Evolutionary conservation across 2,888 invertebrate species (phyloP), one percentile per base, ranked within the genome.

Genomic region (Agrotis ipsilon): DNA sequence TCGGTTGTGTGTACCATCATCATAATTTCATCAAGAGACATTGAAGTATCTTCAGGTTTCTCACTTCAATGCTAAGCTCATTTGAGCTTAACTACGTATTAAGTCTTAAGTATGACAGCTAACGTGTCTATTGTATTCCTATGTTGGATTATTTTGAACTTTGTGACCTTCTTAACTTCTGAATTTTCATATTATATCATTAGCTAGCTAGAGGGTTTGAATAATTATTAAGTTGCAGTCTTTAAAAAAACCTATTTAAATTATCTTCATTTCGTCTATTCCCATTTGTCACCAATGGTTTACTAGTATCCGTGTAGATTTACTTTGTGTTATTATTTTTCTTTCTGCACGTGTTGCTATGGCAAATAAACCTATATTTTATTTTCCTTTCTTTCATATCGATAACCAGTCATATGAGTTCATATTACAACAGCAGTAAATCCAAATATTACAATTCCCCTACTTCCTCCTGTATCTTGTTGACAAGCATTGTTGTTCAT

Each of bases 141-240:
- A 39, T 39, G n/a, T 69, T 49, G 5, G 3, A 51, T 32, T 21
- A 59, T 52, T n/a, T 70, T 60, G 0, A 32, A 52, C 3, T 32
- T 21, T n/a, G 24, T 16, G 7, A 51, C 14, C 45, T 60, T 18
- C 2, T 43, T 18, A 43, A 7, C 11, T 18, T 11, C 2, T 43
- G 14, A 11, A 9, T 24, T 49, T 46, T 5, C n/a, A 39, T 14
- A 0, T 32, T 48, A 4, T 57, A n/a, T 39, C 11, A 45, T 16
- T 11, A 48, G 11, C n/a, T 11, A 48, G 11, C 32, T 14, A 48
- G 7, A 24, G 1, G 39, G 18, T 3, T 54, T 16, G 7, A 45
- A 46, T 46, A 14, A 13, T 45, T 9, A 54, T 54, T 21, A 2
- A 4, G 21, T 27, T 1, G 46, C 16, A 66, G 16, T 62, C 16